These are phyloP conservation scores for Byasa hedistus DNA, from an alignment of 2,888 invertebrate species.

Conservation along the genomic window DNA sequence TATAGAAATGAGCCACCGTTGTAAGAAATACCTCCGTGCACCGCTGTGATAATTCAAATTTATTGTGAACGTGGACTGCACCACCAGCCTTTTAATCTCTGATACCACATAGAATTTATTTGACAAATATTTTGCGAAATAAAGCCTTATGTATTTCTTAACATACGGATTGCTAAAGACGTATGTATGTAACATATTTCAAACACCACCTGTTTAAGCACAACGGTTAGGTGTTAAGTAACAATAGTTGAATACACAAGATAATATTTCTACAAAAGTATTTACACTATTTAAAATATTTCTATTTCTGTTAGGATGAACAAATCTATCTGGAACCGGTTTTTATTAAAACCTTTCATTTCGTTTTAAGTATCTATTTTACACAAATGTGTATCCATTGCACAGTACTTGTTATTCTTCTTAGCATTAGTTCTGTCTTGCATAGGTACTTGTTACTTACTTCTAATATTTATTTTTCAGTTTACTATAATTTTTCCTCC, in stretches of 20 bases:
- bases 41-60: slow-evolving; percentile 31
- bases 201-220: neutral
- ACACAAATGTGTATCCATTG: no score
- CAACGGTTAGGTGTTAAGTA: neutral
- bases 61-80: slow-evolving; percentile 29
- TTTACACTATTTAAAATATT: no score
- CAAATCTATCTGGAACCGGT: no score
- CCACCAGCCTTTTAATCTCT: slow-evolving; percentile 31
- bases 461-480: no score
- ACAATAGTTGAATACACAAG: neutral
- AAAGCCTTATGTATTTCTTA: slow-evolving; percentile 19
- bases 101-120: slow-evolving; percentile 32
- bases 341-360: no score
- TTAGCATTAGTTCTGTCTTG: no score
- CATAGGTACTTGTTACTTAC: no score
- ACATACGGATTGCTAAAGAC: neutral
- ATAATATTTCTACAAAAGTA: no score
- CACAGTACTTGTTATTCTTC: no score
- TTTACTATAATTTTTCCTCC: no score
- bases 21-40: slow-evolving; percentile 34
- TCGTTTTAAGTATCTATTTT: no score
- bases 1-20: slow-evolving; percentile 36
- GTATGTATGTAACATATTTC: neutral
- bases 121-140: slow-evolving; percentile 31
- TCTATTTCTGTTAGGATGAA: no score